phyloP scores from a whole-genome alignment of 2,888 invertebrate genomes.

The Agrochola litura region DNA sequence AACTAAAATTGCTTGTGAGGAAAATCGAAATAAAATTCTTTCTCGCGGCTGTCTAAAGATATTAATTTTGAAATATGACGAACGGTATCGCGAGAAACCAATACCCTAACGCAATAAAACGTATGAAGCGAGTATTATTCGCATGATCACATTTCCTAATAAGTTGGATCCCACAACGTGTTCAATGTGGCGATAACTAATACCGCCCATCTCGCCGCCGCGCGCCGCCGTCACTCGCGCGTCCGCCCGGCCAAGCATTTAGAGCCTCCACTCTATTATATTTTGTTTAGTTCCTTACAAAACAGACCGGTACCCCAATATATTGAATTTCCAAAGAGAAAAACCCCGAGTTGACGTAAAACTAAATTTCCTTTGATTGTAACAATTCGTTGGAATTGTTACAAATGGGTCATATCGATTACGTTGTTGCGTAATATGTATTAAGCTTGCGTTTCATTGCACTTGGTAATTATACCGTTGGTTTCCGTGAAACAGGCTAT shows the following conservation, averaged over 20 bases:
- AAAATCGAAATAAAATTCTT: slow-evolving; percentile 65
- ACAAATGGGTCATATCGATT: slow-evolving; percentile 66
- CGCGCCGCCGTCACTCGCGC: slow-evolving; percentile 76
- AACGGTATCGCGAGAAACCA: slow-evolving; percentile 81
- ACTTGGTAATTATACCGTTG: slow-evolving; percentile 71
- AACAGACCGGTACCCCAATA: slow-evolving; percentile 56
- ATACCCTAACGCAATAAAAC: slow-evolving; percentile 87
- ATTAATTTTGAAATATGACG: slow-evolving; percentile 75
- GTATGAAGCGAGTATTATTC: slow-evolving; percentile 88
- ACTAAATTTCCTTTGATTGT: slow-evolving; percentile 58
- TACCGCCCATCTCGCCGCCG: slow-evolving; percentile 77
- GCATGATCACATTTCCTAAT: slow-evolving; percentile 90
- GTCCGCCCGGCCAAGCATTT: slow-evolving; percentile 78
- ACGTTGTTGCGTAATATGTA: slow-evolving; percentile 64
- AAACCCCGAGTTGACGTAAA: slow-evolving; percentile 34
- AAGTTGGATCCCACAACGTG: slow-evolving; percentile 89
- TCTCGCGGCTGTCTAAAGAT: slow-evolving; percentile 63
- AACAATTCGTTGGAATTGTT: slow-evolving; percentile 60
- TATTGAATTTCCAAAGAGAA: slow-evolving; percentile 65
- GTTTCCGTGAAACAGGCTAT: slow-evolving; percentile 72
- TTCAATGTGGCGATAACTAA: slow-evolving; percentile 88
- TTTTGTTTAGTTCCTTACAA: slow-evolving; percentile 72
- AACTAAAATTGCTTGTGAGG: slow-evolving; percentile 50
- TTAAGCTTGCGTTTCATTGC: slow-evolving; percentile 69
- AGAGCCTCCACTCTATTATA: slow-evolving; percentile 76